Percentiles rank a stretch among this genome's conserved stretches.
These are phyloP conservation scores for Bemisia tabaci DNA, from an alignment of 1,140 invertebrate species.

Conservation along the genomic window DNA sequence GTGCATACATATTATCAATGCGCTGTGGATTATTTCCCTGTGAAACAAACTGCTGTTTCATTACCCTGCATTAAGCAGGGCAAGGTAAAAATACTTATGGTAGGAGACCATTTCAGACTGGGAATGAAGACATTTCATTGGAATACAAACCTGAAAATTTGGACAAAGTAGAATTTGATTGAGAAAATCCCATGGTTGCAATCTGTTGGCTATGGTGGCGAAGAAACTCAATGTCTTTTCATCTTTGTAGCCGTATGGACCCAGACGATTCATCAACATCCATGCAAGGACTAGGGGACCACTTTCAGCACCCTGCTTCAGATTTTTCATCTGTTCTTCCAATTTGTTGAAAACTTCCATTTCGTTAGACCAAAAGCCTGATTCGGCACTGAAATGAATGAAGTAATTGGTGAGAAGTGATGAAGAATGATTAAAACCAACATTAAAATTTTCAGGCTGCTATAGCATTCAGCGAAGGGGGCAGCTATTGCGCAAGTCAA, in stretches of 20 bases:
- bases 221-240: background rate
- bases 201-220: background rate
- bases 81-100: too few species aligned
- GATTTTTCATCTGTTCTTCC: background rate
- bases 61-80: too few species aligned
- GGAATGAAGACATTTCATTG: too few species aligned
- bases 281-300: background rate
- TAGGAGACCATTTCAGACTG: too few species aligned
- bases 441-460: too few species aligned
- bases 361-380: background rate
- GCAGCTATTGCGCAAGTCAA: too few species aligned
- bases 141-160: background rate
- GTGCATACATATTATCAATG: too few species aligned
- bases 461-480: too few species aligned
- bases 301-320: background rate
- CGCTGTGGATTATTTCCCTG: too few species aligned
- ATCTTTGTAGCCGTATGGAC: background rate
- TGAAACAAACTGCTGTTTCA: too few species aligned
- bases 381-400: background rate
- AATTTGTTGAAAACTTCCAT: background rate
- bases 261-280: background rate
- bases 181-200: background rate
- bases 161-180: background rate
- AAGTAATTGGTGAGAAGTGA: too few species aligned
- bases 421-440: too few species aligned